Percentiles rank a stretch among this genome's conserved stretches.
These are phyloP conservation scores for Hofmannophila pseudospretella DNA, from an alignment of 2,888 invertebrate species.

Conservation along the genomic window DNA sequence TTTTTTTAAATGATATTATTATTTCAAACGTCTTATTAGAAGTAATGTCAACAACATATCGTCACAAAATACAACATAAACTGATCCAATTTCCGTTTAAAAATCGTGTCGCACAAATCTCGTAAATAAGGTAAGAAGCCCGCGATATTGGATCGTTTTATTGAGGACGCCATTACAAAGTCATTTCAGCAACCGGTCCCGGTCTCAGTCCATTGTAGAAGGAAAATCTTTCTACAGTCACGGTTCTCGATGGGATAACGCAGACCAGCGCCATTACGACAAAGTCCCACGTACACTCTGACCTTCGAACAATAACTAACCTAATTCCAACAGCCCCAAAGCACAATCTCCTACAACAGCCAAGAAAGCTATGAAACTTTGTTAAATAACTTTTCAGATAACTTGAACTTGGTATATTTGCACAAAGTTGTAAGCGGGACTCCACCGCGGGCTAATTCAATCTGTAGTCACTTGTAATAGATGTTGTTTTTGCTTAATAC, in stretches of 20 bases:
- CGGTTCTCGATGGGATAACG: constrained; percentile 78
- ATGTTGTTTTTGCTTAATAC: constrained; percentile 75
- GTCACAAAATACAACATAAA: constrained; percentile 1
- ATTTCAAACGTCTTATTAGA: too few species aligned
- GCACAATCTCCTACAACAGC: constrained; percentile 56
- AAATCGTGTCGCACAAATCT: constrained; percentile 37
- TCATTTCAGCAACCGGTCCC: constrained; percentile 66
- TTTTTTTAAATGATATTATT: too few species aligned
- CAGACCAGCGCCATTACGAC: constrained; percentile 41
- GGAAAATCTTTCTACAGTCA: constrained; percentile 78
- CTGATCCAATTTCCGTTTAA: constrained; percentile 21
- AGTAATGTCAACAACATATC: too few species aligned
- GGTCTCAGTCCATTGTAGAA: constrained; percentile 74
- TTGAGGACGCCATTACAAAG: constrained; percentile 72
- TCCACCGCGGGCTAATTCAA: constrained; percentile 70
- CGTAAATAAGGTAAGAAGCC: constrained; percentile 61
- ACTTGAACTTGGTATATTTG: constrained; percentile 75
- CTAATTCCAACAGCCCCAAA: constrained; percentile 51
- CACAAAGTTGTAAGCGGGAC: constrained; percentile 73
- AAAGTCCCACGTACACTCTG: constrained; percentile 44
- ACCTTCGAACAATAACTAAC: constrained; percentile 56
- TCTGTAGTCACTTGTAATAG: constrained; percentile 75
- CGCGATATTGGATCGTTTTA: constrained; percentile 64
- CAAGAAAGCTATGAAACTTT: constrained; percentile 77
- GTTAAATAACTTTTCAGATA: constrained; percentile 79